phyloP scores from a whole-genome alignment of 2,797 vertebrate genomes.

The Intellagama lesueurii region DNA sequence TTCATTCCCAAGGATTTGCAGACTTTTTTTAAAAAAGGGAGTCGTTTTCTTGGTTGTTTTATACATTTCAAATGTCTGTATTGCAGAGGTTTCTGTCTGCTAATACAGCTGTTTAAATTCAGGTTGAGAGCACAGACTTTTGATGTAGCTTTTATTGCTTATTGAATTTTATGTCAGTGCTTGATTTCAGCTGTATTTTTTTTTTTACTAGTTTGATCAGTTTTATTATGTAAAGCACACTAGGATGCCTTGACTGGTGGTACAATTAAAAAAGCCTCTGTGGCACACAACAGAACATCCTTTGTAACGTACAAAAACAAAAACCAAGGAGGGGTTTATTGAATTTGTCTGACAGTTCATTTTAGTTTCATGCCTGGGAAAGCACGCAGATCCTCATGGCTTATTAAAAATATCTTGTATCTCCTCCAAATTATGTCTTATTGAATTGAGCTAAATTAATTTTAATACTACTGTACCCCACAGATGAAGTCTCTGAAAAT shows the following conservation, averaged over 20 bases:
- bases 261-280: not conserved
- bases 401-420: not conserved
- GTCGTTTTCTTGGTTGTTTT: slow-evolving; percentile 26
- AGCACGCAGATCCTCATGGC: not conserved
- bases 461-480: slow-evolving; percentile 43
- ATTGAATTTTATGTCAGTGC: slow-evolving; percentile 40
- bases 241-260: not conserved
- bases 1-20: not conserved
- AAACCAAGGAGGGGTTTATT: slow-evolving; percentile 7
- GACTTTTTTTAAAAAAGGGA: slow-evolving; percentile 2
- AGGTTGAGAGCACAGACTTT: slow-evolving; percentile 28
- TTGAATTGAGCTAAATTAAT: slow-evolving; percentile 34
- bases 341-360: not conserved
- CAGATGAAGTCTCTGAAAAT: slow-evolving; percentile 58
- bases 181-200: slow-evolving; percentile 42
- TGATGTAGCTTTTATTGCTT: slow-evolving; percentile 41
- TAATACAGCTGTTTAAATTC: slow-evolving; percentile 57
- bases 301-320: not conserved
- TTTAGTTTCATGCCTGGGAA: slow-evolving; percentile 8
- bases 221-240: slow-evolving; percentile 46
- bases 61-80: slow-evolving; percentile 26
- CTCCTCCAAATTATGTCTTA: slow-evolving; percentile 25
- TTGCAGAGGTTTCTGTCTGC: slow-evolving; percentile 40
- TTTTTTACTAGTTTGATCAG: slow-evolving; percentile 38
- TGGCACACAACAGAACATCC: not conserved